Percentiles rank a stretch among this genome's conserved stretches.
These are phyloP conservation scores for Oreochromis aureus DNA, from an alignment of 2,113 vertebrate genomes.

Conservation along the genomic window DNA sequence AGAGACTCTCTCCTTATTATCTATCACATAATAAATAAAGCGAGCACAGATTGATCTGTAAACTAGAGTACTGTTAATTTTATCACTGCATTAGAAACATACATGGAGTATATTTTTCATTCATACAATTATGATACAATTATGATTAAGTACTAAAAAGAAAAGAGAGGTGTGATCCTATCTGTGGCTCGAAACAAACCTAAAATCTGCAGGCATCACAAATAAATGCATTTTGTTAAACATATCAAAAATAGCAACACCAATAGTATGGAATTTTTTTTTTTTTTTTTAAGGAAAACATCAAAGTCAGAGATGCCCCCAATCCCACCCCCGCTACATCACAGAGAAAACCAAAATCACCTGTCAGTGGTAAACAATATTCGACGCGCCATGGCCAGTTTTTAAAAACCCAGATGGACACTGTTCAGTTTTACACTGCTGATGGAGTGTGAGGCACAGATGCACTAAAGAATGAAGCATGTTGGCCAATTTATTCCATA, in stretches of 20 bases:
- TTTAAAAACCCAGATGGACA: neutral
- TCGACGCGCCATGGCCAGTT: neutral
- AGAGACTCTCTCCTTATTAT: neutral
- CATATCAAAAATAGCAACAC: neutral
- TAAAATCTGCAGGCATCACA: neutral
- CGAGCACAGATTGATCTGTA: neutral
- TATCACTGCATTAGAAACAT: neutral
- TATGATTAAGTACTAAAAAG: neutral
- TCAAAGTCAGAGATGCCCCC: neutral
- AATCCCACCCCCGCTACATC: neutral
- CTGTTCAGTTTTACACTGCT: neutral
- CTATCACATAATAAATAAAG: neutral
- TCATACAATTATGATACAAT: neutral
- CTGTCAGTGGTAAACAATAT: neutral
- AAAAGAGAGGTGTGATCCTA: neutral
- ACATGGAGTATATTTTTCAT: neutral
- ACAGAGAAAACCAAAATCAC: neutral
- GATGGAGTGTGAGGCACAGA: neutral
- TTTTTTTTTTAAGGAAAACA: rapidly evolving
- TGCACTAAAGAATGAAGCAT: neutral
- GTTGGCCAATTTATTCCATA: neutral
- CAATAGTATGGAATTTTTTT: neutral
- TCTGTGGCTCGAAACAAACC: neutral
- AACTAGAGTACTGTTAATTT: neutral
- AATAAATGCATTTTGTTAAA: neutral